Percentiles rank a stretch among this genome's conserved stretches.
phyloP scores from a whole-genome alignment of 1,140 invertebrate genomes.

The Alviniconcha marisindica region DNA sequence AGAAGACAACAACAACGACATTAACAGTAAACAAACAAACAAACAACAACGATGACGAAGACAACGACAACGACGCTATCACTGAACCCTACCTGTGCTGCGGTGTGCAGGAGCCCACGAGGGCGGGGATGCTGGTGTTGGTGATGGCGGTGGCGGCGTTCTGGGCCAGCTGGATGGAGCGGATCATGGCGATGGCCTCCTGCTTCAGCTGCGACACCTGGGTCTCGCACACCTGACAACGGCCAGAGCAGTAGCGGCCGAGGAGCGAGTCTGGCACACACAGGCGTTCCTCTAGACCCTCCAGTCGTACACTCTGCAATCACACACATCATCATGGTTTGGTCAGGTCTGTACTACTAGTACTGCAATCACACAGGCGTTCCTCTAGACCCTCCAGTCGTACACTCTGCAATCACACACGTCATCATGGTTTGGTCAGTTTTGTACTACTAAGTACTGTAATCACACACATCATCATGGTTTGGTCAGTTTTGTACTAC shows the following conservation, averaged over 20 bases:
- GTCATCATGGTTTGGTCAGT: too few species aligned
- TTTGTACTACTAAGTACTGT: too few species aligned
- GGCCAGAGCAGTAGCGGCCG: constrained; percentile 53
- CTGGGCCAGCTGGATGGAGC: constrained; percentile 70
- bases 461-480: constrained; percentile 58
- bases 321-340: too few species aligned
- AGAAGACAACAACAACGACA: constrained; percentile 3
- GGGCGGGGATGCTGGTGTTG: constrained; percentile 42
- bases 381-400: constrained; percentile 56
- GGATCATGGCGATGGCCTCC: constrained; percentile 70
- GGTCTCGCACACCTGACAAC: constrained; percentile 67
- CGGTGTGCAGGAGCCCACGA: constrained; percentile 49
- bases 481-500: constrained; percentile 47
- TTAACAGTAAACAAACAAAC: not conserved
- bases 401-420: constrained; percentile 46
- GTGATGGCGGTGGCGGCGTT: constrained; percentile 34
- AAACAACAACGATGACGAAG: not conserved
- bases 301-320: constrained; percentile 50
- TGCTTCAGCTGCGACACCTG: constrained; percentile 61
- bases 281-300: constrained; percentile 59
- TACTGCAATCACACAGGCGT: constrained; percentile 53
- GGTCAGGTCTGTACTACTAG: too few species aligned
- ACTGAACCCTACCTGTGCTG: constrained; percentile 18
- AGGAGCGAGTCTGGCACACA: constrained; percentile 55
- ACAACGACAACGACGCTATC: not conserved